Conservation (phyloP, 2,797 vertebrate species). For the Acanthiza pusilla region DNA sequence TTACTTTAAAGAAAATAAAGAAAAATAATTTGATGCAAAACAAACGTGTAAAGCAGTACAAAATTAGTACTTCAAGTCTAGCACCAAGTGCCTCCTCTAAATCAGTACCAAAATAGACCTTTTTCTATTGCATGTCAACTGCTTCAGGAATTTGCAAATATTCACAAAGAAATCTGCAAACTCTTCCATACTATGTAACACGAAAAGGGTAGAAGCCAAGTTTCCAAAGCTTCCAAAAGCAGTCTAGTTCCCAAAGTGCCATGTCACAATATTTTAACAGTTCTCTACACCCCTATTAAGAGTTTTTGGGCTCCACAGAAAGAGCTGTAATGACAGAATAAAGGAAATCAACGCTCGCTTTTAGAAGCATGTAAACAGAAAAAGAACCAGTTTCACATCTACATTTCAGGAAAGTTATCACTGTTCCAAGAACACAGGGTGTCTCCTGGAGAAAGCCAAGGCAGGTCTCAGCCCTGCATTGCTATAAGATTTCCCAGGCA, state of each 20-base stretch:
- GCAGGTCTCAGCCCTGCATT: background rate
- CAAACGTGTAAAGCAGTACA: background rate
- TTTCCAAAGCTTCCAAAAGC: background rate
- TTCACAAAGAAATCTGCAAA: constrained; percentile 57
- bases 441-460: background rate
- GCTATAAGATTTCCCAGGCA: fast-evolving
- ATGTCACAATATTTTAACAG: constrained; percentile 25
- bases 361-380: fast-evolving
- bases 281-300: background rate
- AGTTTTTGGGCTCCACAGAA: background rate
- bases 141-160: constrained; percentile 58
- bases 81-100: background rate
- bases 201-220: background rate
- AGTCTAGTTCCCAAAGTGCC: background rate
- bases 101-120: background rate
- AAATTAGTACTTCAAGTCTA: background rate
- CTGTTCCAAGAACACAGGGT: background rate
- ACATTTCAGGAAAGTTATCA: background rate
- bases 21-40: background rate
- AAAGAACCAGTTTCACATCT: background rate
- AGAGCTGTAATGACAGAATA: background rate
- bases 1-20: constrained; percentile 25
- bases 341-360: background rate
- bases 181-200: background rate
- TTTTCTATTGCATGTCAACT: background rate